Evolutionary conservation across 2,113 vertebrate genomes (phyloP), one percentile per base, ranked within the genome.

Genomic region (Crotalus viridis): DNA sequence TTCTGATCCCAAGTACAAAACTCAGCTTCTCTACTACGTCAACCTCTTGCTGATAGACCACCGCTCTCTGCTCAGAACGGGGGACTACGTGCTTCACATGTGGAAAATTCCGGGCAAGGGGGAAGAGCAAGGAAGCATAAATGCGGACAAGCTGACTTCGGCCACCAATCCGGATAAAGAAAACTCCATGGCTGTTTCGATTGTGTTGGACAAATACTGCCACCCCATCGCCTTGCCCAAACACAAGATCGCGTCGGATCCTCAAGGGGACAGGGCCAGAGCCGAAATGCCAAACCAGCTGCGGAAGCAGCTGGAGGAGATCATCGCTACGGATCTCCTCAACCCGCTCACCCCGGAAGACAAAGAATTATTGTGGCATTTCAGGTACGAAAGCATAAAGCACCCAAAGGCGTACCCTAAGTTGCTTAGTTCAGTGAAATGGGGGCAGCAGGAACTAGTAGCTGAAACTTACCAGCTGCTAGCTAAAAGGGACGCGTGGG

Each of bases 301-400:
- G 95, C 98, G 98, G n/a, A 99, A 99, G 94, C 99, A 99, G 95
- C 98, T 99, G 55, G 99, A 98, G 88, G 98, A 98, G 0, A 99
- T 99, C 89, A 97, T 99, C 95, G 98, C 97, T 7, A 99, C 99
- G 0, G 99, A 99, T 95, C 99, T 99, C 7, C 97, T 99, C 86
- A 98, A 99, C 94, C 99, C 99, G 0, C 98, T 99, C 91, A 99
- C 98, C 33, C 98, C 98, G 0, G 99, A 99, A 95, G 99, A 99
- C 97, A 99, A 99, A 96, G 99, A 99, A 95, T 97, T 99, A 89
- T 98, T 99, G 93, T 99, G 99, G 99, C 99, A 99, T 96, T 99
- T 99, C 91, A 98, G 98, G 93, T 98, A 99, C 0, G 99, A 99
- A 97, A 99, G 99, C 64, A 97, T 99, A 97, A 98, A 98, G 28